A percentile compares a stretch with the other conserved stretches of the same genome.
Evolutionary conservation across 2,797 vertebrate species (phyloP).

Genomic region (Etheostoma nigrum): DNA sequence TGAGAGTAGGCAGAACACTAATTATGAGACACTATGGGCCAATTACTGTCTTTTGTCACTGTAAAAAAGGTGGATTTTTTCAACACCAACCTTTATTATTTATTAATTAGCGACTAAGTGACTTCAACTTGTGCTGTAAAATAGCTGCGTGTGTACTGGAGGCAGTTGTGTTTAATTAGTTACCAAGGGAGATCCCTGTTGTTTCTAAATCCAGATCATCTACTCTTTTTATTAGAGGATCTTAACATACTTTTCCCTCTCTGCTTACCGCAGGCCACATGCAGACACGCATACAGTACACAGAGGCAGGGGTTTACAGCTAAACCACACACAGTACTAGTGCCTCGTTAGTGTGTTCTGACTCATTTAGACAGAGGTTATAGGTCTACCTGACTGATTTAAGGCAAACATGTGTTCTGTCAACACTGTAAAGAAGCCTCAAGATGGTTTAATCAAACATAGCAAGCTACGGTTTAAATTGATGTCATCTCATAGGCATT

Average conservation of each 20-base stretch:
- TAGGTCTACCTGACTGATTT: slow-evolving; percentile 46
- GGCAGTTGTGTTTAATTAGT: slow-evolving; percentile 56
- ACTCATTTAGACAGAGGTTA: slow-evolving; percentile 67
- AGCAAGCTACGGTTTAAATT: not conserved
- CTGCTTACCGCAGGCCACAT: slow-evolving; percentile 54
- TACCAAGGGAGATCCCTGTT: slow-evolving; percentile 64
- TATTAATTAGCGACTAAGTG: slow-evolving; percentile 18
- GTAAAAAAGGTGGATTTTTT: slow-evolving; percentile 22
- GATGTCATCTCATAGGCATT: slow-evolving; percentile 7
- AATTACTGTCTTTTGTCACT: slow-evolving; percentile 30
- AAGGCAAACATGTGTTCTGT: slow-evolving; percentile 7
- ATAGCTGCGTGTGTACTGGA: slow-evolving; percentile 18
- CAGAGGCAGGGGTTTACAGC: slow-evolving; percentile 48
- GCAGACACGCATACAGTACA: slow-evolving; percentile 30
- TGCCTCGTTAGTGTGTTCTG: slow-evolving; percentile 63
- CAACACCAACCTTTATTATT: slow-evolving; percentile 2
- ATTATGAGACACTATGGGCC: slow-evolving; percentile 35
- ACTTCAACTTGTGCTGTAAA: slow-evolving; percentile 20
- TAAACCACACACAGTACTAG: slow-evolving; percentile 63
- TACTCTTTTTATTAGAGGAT: slow-evolving; percentile 61
- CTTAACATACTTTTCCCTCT: slow-evolving; percentile 59
- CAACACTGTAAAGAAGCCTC: slow-evolving; percentile 18
- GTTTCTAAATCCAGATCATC: slow-evolving; percentile 61
- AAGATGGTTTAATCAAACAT: slow-evolving; percentile 18
- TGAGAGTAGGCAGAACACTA: slow-evolving; percentile 17